phyloP scores from a whole-genome alignment of 1,140 invertebrate species.

The Diploscapter pachys region DNA sequence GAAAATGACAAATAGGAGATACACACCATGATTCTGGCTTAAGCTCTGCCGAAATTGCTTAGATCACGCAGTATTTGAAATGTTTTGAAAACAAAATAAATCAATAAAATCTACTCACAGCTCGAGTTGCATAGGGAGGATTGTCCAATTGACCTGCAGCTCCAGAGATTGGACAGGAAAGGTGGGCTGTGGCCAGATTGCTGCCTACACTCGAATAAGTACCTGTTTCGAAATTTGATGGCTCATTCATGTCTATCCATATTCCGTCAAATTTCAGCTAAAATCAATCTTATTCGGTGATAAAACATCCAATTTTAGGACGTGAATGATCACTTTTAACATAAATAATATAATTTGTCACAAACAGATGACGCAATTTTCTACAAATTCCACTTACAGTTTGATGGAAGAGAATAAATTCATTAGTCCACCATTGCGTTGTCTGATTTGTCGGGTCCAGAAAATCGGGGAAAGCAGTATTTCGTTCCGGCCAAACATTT shows the following conservation, averaged over 20 bases:
- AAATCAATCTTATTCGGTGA: neutral
- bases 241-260: conserved; percentile 52
- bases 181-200: conserved; percentile 8
- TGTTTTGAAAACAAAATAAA: conserved; percentile 7
- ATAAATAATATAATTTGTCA: too few relatives aligned
- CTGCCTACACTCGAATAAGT: conserved; percentile 20
- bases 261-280: conserved; percentile 44
- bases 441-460: conserved; percentile 39
- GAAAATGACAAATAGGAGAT: too few relatives aligned
- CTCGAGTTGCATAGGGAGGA: conserved; percentile 36
- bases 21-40: too few relatives aligned
- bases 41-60: too few relatives aligned
- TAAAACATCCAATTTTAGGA: too few relatives aligned
- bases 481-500: conserved; percentile 55
- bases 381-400: neutral
- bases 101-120: neutral
- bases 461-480: conserved; percentile 58
- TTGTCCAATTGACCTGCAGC: conserved; percentile 31
- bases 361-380: too few relatives aligned
- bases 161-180: conserved; percentile 37
- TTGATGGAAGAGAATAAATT: conserved; percentile 28
- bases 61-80: too few relatives aligned
- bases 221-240: conserved; percentile 40
- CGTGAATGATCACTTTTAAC: too few relatives aligned
- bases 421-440: conserved; percentile 37